Base-by-base conservation (phyloP, 2,113 vertebrate species). In the Chaetodon auriga region DNA sequence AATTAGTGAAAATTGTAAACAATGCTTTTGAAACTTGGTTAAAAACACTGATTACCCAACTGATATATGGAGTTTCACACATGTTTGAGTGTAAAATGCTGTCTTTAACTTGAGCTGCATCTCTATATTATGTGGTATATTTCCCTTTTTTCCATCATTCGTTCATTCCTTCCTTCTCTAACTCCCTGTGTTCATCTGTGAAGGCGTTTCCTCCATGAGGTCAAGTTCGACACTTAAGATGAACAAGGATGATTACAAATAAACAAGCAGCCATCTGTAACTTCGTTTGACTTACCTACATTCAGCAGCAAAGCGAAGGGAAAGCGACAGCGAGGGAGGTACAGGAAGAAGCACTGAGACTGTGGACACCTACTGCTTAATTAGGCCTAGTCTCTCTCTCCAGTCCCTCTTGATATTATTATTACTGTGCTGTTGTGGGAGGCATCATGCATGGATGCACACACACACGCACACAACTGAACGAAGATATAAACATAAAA, bases 361-460 rank as follows among this genome's bases (percentile, higher is more conserved):
- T 78, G 51, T 36, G 13, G 51, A 77, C 76, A 76, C 48, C 55
- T 55, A 41, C 66, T 61, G 63, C 53, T 64, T 68, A 43, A 68
- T 58, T 70, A 1, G 35, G 9, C 30, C 62, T 23, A 6, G 63
- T 53, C 23, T 15, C 45, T 55, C 23, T 36, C 19, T 72, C n/a
- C 14, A 36, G 6, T 19, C 49, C 30, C 16, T 74, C 35, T 65
- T 58, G 36, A 68, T 65, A 21, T 21, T 53, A 11, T 35, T 68
- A 66, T 66, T 21, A 73, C 49, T 25, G 25, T 41, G 30, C 41
- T 54, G 30, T 72, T 9, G 19, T 62, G 46, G 63, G 38, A 66
- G 36, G 35, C 30, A 25, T 35, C 12, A 9, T 15, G 23, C 30
- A 30, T 7, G 19, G 16, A 71, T 23, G 16, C 55, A 61, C 53